Evolutionary conservation across 2,797 vertebrate species (phyloP), one percentile per base, ranked within the genome.

Genomic region (Mus spretus): DNA sequence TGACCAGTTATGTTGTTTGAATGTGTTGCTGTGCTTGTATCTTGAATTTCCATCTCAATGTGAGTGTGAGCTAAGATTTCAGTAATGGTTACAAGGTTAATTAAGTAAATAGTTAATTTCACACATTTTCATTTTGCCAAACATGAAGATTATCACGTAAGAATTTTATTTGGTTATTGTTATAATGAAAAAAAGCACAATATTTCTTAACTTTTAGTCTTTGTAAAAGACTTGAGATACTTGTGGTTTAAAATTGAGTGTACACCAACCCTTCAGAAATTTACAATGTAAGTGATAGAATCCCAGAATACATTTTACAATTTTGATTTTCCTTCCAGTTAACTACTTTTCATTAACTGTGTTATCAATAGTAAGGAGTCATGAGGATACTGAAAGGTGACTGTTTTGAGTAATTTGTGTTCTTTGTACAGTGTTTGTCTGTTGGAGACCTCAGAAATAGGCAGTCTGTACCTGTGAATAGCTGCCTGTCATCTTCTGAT

Each of bases 121-220:
- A 3, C 84, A 92, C 90, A 47, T 96, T 95, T 96, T 91, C 44
- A 28, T 92, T 96, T 97, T 95, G 40, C 63, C 26, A 89, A 93
- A 82, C 78, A 83, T 96, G 91, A 94, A 90, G 78, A 63, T 87
- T 87, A 75, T 65, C 81, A 72, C 15, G 92, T 95, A 86, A 93
- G 37, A 94, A 79, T 89, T 74, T 93, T 31, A 86, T 93, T 53
- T 79, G 50, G 40, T 89, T 95, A 34, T 92, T 94, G 44, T 22
- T 86, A 70, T 53, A 86, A 86, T 3, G 28, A 93, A 97, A 96
- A 95, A 95, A 96, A 96, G 96, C 95, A 95, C 95, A 92, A 65
- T 88, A 22, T 78, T 70, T 87, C 95, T 95, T 82, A 87, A 61
- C 63, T 92, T 93, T 95, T 96, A n/a, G 65, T 88, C 74, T 98